These are phyloP conservation scores for Pantala flavescens DNA, from an alignment of 1,140 invertebrate species.

Conservation along the genomic window DNA sequence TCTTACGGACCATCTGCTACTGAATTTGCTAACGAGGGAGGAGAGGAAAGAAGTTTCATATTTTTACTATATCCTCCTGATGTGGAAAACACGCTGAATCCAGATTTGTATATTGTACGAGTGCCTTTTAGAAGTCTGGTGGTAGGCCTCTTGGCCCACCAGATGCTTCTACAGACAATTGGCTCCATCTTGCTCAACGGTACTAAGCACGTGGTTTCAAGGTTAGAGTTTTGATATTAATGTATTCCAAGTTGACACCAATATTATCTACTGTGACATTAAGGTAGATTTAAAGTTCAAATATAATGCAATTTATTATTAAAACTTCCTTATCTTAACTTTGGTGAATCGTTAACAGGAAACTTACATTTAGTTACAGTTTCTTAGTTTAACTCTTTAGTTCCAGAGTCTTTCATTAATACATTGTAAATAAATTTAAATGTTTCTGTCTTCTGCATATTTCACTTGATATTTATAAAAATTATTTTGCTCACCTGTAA, in stretches of 20 bases:
- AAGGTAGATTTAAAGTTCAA: not conserved
- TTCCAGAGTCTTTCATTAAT: too few relatives aligned
- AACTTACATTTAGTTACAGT: too few relatives aligned
- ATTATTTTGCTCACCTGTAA: too few relatives aligned
- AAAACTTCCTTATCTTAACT: too few relatives aligned
- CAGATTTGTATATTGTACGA: constrained; percentile 66
- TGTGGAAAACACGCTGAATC: constrained; percentile 56
- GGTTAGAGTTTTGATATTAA: constrained; percentile 29
- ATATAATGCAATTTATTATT: not conserved
- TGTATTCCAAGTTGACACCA: not conserved
- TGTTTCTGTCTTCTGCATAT: too few relatives aligned
- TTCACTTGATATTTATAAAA: too few relatives aligned
- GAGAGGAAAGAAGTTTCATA: constrained; percentile 73
- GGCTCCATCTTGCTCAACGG: constrained; percentile 71
- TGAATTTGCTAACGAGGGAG: constrained; percentile 25
- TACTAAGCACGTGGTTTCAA: constrained; percentile 40
- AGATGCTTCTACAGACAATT: constrained; percentile 82
- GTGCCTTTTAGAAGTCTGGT: constrained; percentile 78
- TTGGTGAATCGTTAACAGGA: too few relatives aligned
- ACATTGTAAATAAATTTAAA: too few relatives aligned
- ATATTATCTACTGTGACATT: constrained; percentile 11
- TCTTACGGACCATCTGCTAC: not conserved
- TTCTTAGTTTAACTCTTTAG: too few relatives aligned
- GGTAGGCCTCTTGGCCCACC: constrained; percentile 78
- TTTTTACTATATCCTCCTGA: constrained; percentile 78